A percentile compares a stretch with the other conserved stretches of the same genome.
phyloP scores from a whole-genome alignment of 2,888 invertebrate species.

The Auanema freiburgensis region DNA sequence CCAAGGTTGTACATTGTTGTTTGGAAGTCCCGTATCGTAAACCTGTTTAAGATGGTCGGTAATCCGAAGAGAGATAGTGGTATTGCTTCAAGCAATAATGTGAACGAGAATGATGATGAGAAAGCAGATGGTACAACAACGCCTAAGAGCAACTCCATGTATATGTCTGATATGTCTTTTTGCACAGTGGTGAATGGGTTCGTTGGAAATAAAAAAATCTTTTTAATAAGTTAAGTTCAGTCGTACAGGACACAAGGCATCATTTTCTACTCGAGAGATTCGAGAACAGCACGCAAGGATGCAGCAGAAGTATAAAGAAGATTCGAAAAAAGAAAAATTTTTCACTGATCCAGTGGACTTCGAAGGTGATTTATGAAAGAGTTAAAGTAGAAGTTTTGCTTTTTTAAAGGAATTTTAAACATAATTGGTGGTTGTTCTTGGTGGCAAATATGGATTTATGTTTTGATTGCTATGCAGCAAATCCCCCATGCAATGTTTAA shows the following conservation, averaged over 20 bases:
- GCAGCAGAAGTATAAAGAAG: slow-evolving; percentile 56
- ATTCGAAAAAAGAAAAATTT: slow-evolving; percentile 35
- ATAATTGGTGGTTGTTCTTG: slow-evolving; percentile 64
- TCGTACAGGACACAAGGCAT: slow-evolving; percentile 37
- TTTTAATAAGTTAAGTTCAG: not conserved
- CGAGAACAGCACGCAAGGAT: slow-evolving; percentile 60
- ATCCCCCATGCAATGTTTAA: slow-evolving; percentile 65
- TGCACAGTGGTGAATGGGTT: slow-evolving; percentile 14
- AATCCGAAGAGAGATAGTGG: slow-evolving; percentile 17
- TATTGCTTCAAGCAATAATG: slow-evolving; percentile 11
- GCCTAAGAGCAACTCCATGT: slow-evolving; percentile 19
- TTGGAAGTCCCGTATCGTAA: no score
- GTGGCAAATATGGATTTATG: slow-evolving; percentile 65
- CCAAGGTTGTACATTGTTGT: slow-evolving; percentile 13
- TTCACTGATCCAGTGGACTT: slow-evolving; percentile 64
- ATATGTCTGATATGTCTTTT: slow-evolving; percentile 23
- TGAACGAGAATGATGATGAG: slow-evolving; percentile 19
- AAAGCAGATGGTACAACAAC: slow-evolving; percentile 1
- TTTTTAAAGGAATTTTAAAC: slow-evolving; percentile 57
- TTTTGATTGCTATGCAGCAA: slow-evolving; percentile 63
- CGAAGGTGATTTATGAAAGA: slow-evolving; percentile 45
- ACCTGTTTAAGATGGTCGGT: slow-evolving; percentile 13
- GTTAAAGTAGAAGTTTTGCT: not conserved
- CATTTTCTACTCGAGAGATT: slow-evolving; percentile 54
- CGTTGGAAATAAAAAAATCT: not conserved